phyloP scores from a whole-genome alignment of 2,888 invertebrate species.

The Thyatira batis region DNA sequence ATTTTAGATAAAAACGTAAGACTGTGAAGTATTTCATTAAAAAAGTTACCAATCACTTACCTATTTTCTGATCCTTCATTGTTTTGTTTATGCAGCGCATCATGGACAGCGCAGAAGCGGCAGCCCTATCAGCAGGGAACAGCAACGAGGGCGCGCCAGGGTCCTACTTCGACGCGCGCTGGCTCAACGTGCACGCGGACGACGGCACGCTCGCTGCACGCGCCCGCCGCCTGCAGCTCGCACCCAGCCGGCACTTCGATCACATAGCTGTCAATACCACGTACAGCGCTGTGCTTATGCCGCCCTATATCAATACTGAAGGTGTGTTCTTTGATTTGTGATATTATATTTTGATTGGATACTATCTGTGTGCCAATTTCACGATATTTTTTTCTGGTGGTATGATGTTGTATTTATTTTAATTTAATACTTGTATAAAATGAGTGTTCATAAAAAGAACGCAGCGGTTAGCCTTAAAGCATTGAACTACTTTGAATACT shows the following conservation, averaged over 20 bases:
- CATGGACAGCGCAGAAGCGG: slow-evolving; percentile 95
- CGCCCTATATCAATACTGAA: slow-evolving; percentile 88
- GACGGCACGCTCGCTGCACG: slow-evolving; percentile 88
- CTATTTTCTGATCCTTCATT: no score
- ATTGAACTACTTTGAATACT: no score
- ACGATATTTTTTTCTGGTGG: no score
- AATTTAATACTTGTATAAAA: no score
- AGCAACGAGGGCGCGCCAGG: slow-evolving; percentile 80
- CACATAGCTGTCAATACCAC: slow-evolving; percentile 92
- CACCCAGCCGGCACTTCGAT: slow-evolving; percentile 92
- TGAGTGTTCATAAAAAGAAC: no score
- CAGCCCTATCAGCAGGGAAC: slow-evolving; percentile 85
- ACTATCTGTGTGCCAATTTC: no score
- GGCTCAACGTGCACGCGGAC: slow-evolving; percentile 89
- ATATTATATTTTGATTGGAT: not conserved
- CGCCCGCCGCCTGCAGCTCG: slow-evolving; percentile 86
- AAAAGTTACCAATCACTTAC: no score
- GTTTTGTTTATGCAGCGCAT: slow-evolving; percentile 85
- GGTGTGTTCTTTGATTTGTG: slow-evolving; percentile 62
- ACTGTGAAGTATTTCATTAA: no score
- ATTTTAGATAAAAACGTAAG: no score
- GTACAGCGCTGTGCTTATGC: slow-evolving; percentile 94
- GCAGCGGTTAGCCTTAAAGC: no score
- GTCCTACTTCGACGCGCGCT: slow-evolving; percentile 90
- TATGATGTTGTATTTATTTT: no score